These are phyloP conservation scores for Zaprionus obscuricornis DNA, from an alignment of 2,888 invertebrate species.

Conservation along the genomic window DNA sequence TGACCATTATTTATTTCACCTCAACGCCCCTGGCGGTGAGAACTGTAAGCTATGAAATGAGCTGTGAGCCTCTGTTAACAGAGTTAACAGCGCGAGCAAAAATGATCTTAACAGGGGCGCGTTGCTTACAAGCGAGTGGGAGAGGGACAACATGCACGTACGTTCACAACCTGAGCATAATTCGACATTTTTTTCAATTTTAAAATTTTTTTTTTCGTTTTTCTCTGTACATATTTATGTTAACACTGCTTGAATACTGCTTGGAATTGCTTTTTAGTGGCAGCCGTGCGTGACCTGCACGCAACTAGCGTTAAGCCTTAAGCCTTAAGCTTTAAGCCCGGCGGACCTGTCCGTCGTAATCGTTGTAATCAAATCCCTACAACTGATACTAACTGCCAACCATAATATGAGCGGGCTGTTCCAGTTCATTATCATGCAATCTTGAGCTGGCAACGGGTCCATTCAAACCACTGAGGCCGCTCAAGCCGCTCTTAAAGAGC, in stretches of 20 bases:
- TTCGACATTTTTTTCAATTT: conserved; percentile 41
- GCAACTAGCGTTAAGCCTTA: too few relatives aligned
- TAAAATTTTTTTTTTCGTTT: conserved; percentile 11
- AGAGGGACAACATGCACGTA: conserved; percentile 51
- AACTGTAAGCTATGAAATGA: conserved; percentile 16
- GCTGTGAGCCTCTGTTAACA: too few relatives aligned
- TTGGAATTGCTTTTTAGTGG: conserved; percentile 52
- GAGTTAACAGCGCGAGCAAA: too few relatives aligned
- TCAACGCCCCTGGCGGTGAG: conserved; percentile 43
- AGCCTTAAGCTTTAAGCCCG: too few relatives aligned
- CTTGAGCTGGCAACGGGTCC: conserved; percentile 79
- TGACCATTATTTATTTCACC: conserved; percentile 28
- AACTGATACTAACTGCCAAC: conserved; percentile 85
- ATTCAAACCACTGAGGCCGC: conserved; percentile 81
- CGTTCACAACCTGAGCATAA: conserved; percentile 83
- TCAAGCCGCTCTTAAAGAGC: conserved; percentile 83
- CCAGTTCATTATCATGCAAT: conserved; percentile 84
- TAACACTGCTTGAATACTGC: conserved; percentile 64
- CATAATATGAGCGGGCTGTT: conserved; percentile 85
- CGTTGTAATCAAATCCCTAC: conserved; percentile 56
- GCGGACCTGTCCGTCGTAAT: conserved; percentile 12
- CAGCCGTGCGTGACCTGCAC: conserved; percentile 57
- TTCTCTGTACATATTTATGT: conserved; percentile 8
- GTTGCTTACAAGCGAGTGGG: neutral
- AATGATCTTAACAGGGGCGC: too few relatives aligned